Evolutionary conservation across 1,140 invertebrate genomes (phyloP), one percentile per base, ranked within the genome.

Genomic region (Drosophila willistoni): DNA sequence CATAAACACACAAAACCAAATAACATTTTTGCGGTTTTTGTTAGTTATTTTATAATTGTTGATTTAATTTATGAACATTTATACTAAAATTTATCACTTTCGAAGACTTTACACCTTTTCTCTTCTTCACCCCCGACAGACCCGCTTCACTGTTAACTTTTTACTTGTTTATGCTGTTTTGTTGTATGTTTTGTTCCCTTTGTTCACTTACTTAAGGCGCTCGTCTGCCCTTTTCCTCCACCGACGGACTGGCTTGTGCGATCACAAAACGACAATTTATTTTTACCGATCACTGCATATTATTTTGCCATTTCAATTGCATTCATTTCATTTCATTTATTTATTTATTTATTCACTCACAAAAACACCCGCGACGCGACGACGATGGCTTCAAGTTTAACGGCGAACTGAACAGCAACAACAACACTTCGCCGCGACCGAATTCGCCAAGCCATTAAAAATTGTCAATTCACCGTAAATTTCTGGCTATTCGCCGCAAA

Each of bases 311-410:
- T 51, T 51, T 51, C 10, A 51, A 51, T 51, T 51, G 9, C 44
- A 51, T 51, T 44, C 42, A 44, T 44, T 51, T 19, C 22, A 25
- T 25, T 25, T 25, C 22, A 51, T 51, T 51, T 51, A 51, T 51
- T 47, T 47, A 47, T 22, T 51, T 51, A 51, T 51, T 51, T 22
- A 51, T 51, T 51, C 17, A 51, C 44, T 47, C 17, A 51, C 44
- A 51, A 51, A 51, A 7, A 19, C 44, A 51, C 44, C 17, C 44
- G 44, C 22, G 22, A 25, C 22, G 22, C 22, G 22, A 4, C 2
- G 22, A 25, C 19, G 19, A 22, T 22, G 19, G 19, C 19, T 22
- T 22, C 19, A 22, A 22, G 19, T 22, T 22, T 1, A 19, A 19
- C 19, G 19, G 19, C 1, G 1, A 19, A 19, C 19, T 19, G 19